Evolutionary conservation across 1,140 invertebrate species (phyloP).

Genomic region (Drosophila bipectinata): DNA sequence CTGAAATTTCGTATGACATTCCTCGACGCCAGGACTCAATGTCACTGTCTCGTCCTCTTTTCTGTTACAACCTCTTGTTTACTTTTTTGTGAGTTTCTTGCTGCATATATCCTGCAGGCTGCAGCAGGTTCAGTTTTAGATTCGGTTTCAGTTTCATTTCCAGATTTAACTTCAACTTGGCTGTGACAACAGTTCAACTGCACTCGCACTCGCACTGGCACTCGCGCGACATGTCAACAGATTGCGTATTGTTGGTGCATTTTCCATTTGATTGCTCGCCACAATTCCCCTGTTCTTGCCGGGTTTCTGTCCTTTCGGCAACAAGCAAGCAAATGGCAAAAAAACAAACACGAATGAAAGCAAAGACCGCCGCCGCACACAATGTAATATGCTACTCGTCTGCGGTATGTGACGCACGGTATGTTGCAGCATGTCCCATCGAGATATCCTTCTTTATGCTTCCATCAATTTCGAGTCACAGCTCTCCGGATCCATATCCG

Average conservation of each 20-base stretch:
- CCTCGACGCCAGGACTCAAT: neutral
- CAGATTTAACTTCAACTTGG: slow-evolving; percentile 5
- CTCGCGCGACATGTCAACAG: slow-evolving; percentile 44
- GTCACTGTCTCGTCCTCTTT: neutral
- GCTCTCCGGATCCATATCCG: slow-evolving; percentile 7
- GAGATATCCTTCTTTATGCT: slow-evolving; percentile 46
- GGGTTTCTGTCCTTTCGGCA: neutral
- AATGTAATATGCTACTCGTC: slow-evolving; percentile 42
- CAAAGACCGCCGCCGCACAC: slow-evolving; percentile 12
- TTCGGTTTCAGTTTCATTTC: slow-evolving; percentile 19
- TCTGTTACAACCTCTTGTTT: neutral
- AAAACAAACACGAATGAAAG: slow-evolving; percentile 15
- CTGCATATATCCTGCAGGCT: slow-evolving; percentile 20
- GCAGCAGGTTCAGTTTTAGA: slow-evolving; percentile 7
- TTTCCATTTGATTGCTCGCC: slow-evolving; percentile 75
- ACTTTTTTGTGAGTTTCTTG: slow-evolving; percentile 5
- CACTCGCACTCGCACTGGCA: slow-evolving; percentile 39
- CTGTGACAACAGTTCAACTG: slow-evolving; percentile 62
- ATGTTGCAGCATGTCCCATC: slow-evolving; percentile 26
- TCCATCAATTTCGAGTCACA: slow-evolving; percentile 66
- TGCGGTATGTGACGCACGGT: slow-evolving; percentile 15
- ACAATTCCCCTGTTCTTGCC: slow-evolving; percentile 15
- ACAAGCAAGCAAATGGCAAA: slow-evolving; percentile 16
- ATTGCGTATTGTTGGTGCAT: slow-evolving; percentile 63
- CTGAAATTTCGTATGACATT: neutral